These are phyloP conservation scores for Tragelaphus scriptus DNA, from an alignment of 2,113 vertebrate genomes.

Conservation along the genomic window DNA sequence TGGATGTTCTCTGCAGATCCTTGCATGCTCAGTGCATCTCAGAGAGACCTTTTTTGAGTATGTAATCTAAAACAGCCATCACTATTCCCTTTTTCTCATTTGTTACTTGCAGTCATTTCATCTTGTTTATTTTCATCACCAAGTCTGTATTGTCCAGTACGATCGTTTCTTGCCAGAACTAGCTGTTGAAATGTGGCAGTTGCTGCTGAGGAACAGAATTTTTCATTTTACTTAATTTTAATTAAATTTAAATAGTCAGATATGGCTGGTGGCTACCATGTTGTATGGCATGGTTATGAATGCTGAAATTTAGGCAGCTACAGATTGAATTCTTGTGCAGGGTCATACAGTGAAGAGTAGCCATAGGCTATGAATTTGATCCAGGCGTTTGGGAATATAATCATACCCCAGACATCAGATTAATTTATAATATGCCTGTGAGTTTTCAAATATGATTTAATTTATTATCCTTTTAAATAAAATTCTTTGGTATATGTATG, in stretches of 20 bases:
- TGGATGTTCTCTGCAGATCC: not conserved
- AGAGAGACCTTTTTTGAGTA: not conserved
- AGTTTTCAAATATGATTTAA: not conserved
- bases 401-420: not conserved
- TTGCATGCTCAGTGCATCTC: not conserved
- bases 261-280: not conserved
- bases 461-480: conserved; percentile 2
- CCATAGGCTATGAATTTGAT: not conserved
- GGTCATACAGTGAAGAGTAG: not conserved
- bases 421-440: not conserved
- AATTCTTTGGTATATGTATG: not conserved
- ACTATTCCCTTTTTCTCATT: not conserved
- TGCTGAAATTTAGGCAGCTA: not conserved
- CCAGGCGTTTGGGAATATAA: not conserved
- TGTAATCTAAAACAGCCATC: not conserved
- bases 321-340: not conserved
- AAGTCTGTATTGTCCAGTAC: not conserved
- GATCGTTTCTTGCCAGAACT: not conserved
- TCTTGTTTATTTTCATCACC: not conserved
- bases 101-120: not conserved
- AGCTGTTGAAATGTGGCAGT: not conserved
- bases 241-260: not conserved
- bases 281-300: not conserved
- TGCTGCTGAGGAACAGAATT: not conserved
- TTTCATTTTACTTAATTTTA: not conserved